A percentile compares a stretch with the other conserved stretches of the same genome.
Conservation (phyloP, 2,113 vertebrate species). For the Pampusana beccarii region DNA sequence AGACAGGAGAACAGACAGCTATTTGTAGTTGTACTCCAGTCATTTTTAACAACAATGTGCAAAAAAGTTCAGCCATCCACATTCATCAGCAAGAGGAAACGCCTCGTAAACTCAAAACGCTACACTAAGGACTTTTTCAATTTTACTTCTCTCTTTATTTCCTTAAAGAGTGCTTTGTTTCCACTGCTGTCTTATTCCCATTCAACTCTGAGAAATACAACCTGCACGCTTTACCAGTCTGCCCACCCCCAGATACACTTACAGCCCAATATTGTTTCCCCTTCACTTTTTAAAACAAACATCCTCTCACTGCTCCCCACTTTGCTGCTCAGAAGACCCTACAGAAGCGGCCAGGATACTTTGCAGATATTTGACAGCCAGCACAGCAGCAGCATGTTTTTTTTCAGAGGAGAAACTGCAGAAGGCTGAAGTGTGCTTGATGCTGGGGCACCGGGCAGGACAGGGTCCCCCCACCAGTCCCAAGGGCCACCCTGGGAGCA, state of each 20-base stretch:
- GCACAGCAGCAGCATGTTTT: rapidly evolving
- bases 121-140: conserved; percentile 20
- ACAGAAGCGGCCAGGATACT: background rate
- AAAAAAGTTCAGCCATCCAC: conserved; percentile 18
- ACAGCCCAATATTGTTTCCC: background rate
- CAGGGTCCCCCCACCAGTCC: rapidly evolving
- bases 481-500: background rate
- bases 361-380: background rate
- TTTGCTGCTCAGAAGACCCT: background rate
- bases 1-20: conserved; percentile 13
- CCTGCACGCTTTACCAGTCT: background rate
- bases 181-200: conserved; percentile 13
- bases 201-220: conserved; percentile 33
- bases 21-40: background rate
- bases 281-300: conserved; percentile 14
- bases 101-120: conserved; percentile 47
- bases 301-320: background rate
- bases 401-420: background rate
- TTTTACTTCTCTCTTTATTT: conserved; percentile 34
- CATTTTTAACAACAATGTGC: conserved; percentile 32
- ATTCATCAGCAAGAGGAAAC: conserved; percentile 28
- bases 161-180: conserved; percentile 46
- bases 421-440: background rate
- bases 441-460: background rate
- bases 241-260: background rate